A percentile compares a stretch with the other conserved stretches of the same genome.
These are phyloP conservation scores for Solenopsis invicta DNA, from an alignment of 1,140 invertebrate species.

Conservation along the genomic window DNA sequence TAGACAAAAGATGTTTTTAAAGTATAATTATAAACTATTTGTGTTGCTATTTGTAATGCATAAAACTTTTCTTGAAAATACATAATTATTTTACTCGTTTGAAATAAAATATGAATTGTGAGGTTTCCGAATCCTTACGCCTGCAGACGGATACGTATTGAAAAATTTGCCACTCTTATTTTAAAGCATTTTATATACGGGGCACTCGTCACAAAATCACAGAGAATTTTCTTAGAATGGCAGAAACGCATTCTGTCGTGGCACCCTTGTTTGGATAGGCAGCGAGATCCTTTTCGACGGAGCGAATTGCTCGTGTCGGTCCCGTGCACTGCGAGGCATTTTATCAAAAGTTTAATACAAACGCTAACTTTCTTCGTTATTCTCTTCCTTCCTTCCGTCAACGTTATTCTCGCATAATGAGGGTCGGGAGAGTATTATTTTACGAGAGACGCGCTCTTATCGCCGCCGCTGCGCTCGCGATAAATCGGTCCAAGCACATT, in stretches of 20 bases:
- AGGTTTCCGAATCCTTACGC: neutral
- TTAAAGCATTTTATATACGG: neutral
- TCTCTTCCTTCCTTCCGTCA: slow-evolving; percentile 78
- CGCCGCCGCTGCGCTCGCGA: slow-evolving; percentile 57
- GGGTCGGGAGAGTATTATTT: slow-evolving; percentile 77
- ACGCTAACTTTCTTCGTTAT: slow-evolving; percentile 81
- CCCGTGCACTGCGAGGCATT: slow-evolving; percentile 65
- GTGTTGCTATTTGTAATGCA: neutral
- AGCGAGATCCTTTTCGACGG: slow-evolving; percentile 69
- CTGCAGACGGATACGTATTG: neutral
- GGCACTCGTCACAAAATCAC: slow-evolving; percentile 8
- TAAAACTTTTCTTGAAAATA: neutral
- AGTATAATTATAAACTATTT: neutral
- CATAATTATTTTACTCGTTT: neutral
- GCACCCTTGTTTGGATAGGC: slow-evolving; percentile 60
- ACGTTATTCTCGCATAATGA: slow-evolving; percentile 83
- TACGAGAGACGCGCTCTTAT: slow-evolving; percentile 74
- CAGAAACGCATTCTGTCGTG: slow-evolving; percentile 31
- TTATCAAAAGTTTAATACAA: slow-evolving; percentile 79
- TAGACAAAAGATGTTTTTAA: neutral
- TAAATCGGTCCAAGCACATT: slow-evolving; percentile 67
- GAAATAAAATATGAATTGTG: neutral
- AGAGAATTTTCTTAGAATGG: slow-evolving; percentile 27
- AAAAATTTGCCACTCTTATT: slow-evolving; percentile 27
- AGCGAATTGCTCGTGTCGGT: slow-evolving; percentile 71